Conservation (phyloP, 2,797 vertebrate genomes). For the Jordanella pulchra region DNA sequence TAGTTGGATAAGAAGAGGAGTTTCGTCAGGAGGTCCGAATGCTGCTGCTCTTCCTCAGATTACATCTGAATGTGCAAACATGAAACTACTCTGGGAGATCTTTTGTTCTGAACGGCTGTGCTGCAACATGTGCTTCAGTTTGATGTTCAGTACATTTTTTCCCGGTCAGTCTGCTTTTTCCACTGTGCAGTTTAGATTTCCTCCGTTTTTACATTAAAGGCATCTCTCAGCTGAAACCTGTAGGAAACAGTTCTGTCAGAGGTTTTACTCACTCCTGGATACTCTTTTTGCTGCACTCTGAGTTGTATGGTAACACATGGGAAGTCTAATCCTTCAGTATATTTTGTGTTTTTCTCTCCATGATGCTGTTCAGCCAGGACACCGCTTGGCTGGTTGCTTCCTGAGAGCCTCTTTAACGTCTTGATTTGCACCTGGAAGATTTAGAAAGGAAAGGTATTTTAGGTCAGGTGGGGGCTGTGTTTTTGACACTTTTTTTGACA, state of each 20-base stretch:
- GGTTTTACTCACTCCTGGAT: conserved; percentile 56
- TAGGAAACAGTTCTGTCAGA: conserved; percentile 58
- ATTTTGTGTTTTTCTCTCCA: conserved; percentile 28
- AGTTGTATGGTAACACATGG: conserved; percentile 59
- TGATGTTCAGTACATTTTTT: conserved; percentile 62
- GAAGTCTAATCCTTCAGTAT: conserved; percentile 12
- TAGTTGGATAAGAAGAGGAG: not conserved
- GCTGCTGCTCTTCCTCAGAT: not conserved
- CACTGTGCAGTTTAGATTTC: conserved; percentile 40
- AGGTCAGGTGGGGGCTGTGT: not conserved
- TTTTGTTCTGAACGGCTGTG: too few relatives aligned
- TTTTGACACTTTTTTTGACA: not conserved
- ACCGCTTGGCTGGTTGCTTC: conserved; percentile 30
- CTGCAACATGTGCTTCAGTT: conserved; percentile 42
- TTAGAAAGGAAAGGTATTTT: not conserved
- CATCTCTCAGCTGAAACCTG: conserved; percentile 27
- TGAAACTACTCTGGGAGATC: conserved; percentile 29
- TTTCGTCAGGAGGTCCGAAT: not conserved
- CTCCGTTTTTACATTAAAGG: conserved; percentile 9
- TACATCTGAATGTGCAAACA: conserved; percentile 21
- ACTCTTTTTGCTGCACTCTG: conserved; percentile 60
- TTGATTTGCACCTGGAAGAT: not conserved
- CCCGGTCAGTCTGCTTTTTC: conserved; percentile 53
- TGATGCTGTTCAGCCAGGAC: conserved; percentile 49
- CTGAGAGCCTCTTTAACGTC: not conserved